Percentiles rank a stretch among this genome's conserved stretches.
These are phyloP conservation scores for Phyllostomus hastatus DNA, from an alignment of 2,113 vertebrate species.

Conservation along the genomic window DNA sequence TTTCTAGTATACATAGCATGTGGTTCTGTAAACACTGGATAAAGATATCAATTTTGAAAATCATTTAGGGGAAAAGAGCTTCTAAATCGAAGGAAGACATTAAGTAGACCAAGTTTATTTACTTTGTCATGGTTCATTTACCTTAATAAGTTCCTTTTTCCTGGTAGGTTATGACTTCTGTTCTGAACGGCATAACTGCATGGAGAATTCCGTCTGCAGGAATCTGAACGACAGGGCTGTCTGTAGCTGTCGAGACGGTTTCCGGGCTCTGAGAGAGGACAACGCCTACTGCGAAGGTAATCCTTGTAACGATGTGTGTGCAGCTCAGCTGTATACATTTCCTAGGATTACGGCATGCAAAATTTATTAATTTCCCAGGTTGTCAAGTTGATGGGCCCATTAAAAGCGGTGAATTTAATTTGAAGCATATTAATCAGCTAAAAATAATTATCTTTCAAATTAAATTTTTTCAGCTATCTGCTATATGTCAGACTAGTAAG, in stretches of 20 bases:
- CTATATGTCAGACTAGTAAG: conserved; percentile 29
- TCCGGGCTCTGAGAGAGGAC: conserved; percentile 93
- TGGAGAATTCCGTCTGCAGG: conserved; percentile 94
- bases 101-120: background rate
- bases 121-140: background rate
- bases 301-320: background rate
- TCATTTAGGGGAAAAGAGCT: background rate
- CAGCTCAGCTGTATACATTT: conserved; percentile 25
- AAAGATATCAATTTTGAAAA: background rate
- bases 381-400: conserved; percentile 65
- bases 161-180: conserved; percentile 95
- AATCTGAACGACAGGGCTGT: conserved; percentile 93
- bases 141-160: conserved; percentile 58
- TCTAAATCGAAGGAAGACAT: background rate
- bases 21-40: background rate
- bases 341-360: conserved; percentile 54
- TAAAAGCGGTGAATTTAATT: conserved; percentile 69
- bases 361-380: conserved; percentile 62
- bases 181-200: conserved; percentile 89
- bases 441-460: conserved; percentile 74
- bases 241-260: conserved; percentile 94
- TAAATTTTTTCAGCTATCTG: conserved; percentile 59
- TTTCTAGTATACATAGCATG: background rate
- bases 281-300: conserved; percentile 98
- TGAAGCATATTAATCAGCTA: conserved; percentile 72